phyloP scores from a whole-genome alignment of 2,797 vertebrate species.

The Gymnopithys bicolor region DNA sequence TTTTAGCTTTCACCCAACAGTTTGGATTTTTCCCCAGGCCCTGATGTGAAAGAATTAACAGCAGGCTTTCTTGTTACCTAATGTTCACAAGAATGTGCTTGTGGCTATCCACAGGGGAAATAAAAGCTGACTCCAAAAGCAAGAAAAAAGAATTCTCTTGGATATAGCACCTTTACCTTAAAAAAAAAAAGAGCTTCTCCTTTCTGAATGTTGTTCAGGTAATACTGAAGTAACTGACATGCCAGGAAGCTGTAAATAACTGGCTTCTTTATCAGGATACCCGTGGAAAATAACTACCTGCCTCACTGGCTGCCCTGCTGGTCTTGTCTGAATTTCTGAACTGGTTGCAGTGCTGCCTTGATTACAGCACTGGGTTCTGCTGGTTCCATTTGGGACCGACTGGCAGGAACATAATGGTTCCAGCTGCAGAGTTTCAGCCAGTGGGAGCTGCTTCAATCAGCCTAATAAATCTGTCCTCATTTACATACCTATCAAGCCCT shows the following conservation, averaged over 20 bases:
- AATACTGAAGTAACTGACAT: not conserved
- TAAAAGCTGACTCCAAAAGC: not conserved
- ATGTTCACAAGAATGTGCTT: slow-evolving; percentile 31
- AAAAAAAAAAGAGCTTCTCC: not conserved
- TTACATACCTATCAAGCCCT: not conserved
- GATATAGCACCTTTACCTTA: not conserved
- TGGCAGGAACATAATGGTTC: not conserved
- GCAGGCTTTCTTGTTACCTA: slow-evolving; percentile 22
- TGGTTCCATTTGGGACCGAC: not conserved
- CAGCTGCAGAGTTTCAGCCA: not conserved
- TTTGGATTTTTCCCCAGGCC: slow-evolving; percentile 20
- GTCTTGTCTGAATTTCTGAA: not conserved
- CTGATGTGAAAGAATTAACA: slow-evolving; percentile 12
- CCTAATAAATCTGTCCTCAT: not conserved
- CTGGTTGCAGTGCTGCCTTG: not conserved
- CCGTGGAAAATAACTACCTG: not conserved
- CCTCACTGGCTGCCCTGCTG: not conserved
- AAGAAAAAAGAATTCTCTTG: not conserved
- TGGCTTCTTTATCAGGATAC: not conserved
- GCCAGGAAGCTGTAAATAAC: slow-evolving; percentile 24
- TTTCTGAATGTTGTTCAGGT: not conserved
- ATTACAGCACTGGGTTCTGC: not conserved
- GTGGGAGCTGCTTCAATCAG: not conserved
- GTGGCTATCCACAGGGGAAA: slow-evolving; percentile 35
- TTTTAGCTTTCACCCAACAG: slow-evolving; percentile 42